Evolutionary conservation across 2,113 vertebrate species (phyloP).

Genomic region (Lipophrys pholis): DNA sequence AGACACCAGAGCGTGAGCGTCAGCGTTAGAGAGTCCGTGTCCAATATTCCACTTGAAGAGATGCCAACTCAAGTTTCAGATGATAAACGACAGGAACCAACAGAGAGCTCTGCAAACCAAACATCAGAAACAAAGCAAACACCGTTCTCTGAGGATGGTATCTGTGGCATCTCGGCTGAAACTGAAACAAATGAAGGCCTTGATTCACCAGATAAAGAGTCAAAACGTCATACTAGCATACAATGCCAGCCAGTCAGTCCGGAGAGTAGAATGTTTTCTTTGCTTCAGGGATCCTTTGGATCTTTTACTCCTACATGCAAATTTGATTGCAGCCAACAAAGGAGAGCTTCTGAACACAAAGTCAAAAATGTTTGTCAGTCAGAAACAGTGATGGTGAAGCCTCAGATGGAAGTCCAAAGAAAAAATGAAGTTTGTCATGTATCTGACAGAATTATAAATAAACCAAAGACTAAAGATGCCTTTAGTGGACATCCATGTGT

Average conservation of each 20-base stretch:
- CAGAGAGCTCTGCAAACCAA: slow-evolving; percentile 49
- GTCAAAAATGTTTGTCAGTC: slow-evolving; percentile 46
- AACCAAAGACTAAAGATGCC: slow-evolving; percentile 73
- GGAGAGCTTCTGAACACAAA: slow-evolving; percentile 33
- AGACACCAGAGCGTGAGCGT: slow-evolving; percentile 64
- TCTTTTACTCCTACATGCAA: slow-evolving; percentile 77
- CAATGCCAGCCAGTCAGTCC: slow-evolving; percentile 40
- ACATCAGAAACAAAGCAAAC: slow-evolving; percentile 32
- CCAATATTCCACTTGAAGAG: slow-evolving; percentile 79
- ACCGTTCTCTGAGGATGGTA: slow-evolving; percentile 14
- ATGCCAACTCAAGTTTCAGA: slow-evolving; percentile 37
- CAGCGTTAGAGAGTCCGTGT: slow-evolving; percentile 72
- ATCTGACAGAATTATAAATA: slow-evolving; percentile 43
- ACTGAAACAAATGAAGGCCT: slow-evolving; percentile 33
- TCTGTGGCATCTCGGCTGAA: slow-evolving; percentile 12
- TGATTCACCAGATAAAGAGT: slow-evolving; percentile 27
- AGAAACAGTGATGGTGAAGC: slow-evolving; percentile 38
- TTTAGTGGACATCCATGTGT: slow-evolving; percentile 53
- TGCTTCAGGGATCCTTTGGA: slow-evolving; percentile 82
- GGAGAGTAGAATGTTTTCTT: slow-evolving; percentile 63
- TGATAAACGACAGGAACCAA: slow-evolving; percentile 27
- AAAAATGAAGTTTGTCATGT: slow-evolving; percentile 18
- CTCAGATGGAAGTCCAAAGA: slow-evolving; percentile 47
- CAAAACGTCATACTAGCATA: slow-evolving; percentile 44
- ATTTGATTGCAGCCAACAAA: slow-evolving; percentile 46